A percentile compares a stretch with the other conserved stretches of the same genome.
These are phyloP conservation scores for Pavo muticus DNA, from an alignment of 2,113 vertebrate species.

Conservation along the genomic window DNA sequence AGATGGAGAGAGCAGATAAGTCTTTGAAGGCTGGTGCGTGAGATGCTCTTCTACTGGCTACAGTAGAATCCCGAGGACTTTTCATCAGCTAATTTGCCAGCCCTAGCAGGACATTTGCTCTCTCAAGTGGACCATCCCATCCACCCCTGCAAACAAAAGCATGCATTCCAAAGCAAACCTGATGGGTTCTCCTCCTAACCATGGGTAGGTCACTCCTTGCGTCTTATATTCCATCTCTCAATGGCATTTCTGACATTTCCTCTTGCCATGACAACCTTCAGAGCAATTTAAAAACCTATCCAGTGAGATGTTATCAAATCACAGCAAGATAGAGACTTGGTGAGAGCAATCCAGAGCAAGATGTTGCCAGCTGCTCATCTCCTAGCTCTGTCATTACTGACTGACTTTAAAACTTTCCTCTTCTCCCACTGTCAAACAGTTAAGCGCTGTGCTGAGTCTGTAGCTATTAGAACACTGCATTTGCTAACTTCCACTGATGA, in stretches of 20 bases:
- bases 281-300: background rate
- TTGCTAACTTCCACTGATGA: background rate
- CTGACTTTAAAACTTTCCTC: background rate
- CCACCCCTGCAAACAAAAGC: background rate
- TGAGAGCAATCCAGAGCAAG: background rate
- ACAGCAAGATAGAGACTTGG: background rate
- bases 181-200: background rate
- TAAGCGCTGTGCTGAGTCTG: background rate
- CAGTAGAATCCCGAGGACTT: background rate
- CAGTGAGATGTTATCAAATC: background rate
- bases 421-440: background rate
- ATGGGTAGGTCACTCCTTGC: background rate
- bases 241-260: background rate
- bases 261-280: background rate
- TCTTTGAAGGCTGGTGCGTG: background rate
- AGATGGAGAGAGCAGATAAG: background rate
- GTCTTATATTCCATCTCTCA: background rate
- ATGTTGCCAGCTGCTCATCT: background rate
- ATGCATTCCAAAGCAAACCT: background rate
- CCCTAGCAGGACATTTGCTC: background rate
- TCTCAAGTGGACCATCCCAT: background rate
- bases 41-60: background rate
- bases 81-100: background rate
- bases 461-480: background rate
- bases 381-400: background rate